phyloP scores from a whole-genome alignment of 2,888 invertebrate genomes.

The Listrodromus nycthemerus region DNA sequence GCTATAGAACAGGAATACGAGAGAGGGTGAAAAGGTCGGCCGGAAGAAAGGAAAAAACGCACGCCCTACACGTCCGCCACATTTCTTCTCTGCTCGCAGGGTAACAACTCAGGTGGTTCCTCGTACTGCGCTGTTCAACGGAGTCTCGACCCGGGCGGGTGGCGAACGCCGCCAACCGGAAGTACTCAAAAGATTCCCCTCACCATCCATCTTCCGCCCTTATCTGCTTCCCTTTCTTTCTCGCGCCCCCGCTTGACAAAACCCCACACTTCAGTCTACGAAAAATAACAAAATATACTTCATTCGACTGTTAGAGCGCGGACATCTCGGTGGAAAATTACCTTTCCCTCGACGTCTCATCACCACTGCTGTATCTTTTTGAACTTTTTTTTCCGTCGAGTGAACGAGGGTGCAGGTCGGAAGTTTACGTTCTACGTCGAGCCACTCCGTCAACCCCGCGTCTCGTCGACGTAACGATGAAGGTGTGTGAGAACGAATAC shows the following conservation, averaged over 20 bases:
- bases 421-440: constrained; percentile 6
- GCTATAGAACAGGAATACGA: constrained; percentile 24
- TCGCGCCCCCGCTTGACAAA: neutral
- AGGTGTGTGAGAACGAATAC: neutral
- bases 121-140: constrained; percentile 16
- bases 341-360: constrained; percentile 2
- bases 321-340: neutral
- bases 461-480: neutral
- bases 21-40: constrained; percentile 28
- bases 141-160: neutral
- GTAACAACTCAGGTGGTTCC: constrained; percentile 49
- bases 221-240: constrained; percentile 36
- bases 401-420: constrained; percentile 14
- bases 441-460: neutral
- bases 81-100: constrained; percentile 3
- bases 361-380: constrained; percentile 1
- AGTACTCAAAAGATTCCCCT: constrained; percentile 32
- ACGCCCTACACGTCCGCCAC: neutral
- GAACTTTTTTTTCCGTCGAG: constrained; percentile 14
- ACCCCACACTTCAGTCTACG: neutral
- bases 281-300: neutral
- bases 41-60: constrained; percentile 37
- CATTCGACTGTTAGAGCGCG: neutral
- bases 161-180: constrained; percentile 28
- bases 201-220: constrained; percentile 11